phyloP scores from a whole-genome alignment of 37 sponge, comb jelly and placozoan species.

The Hexactinellida sp. region DNA sequence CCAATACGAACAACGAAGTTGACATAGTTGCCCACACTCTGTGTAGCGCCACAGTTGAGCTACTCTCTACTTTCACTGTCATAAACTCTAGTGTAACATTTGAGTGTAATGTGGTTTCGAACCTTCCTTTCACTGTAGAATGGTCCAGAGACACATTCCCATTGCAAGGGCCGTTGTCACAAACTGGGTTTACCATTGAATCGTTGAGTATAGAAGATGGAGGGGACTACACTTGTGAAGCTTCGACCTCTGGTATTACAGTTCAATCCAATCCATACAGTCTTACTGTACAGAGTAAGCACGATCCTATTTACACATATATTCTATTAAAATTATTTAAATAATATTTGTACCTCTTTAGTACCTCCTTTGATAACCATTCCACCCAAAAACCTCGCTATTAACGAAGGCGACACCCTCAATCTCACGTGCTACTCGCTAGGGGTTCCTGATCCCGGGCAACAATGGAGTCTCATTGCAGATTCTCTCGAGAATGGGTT shows the following conservation, averaged over 20 bases:
- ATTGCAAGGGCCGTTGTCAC: neutral
- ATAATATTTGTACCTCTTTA: neutral
- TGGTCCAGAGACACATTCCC: neutral
- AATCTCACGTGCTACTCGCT: neutral
- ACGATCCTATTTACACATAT: too few relatives aligned
- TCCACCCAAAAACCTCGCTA: constrained; percentile 12
- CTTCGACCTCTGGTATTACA: neutral
- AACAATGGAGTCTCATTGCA: neutral
- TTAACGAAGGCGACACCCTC: neutral
- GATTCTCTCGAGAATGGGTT: neutral
- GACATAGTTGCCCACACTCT: neutral
- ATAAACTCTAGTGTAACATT: neutral
- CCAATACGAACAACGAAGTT: neutral
- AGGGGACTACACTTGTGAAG: neutral
- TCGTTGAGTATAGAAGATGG: neutral
- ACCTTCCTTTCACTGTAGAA: neutral
- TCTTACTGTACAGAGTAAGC: neutral
- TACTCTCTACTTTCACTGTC: neutral
- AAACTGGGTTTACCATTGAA: neutral
- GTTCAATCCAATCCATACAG: neutral
- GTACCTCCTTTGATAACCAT: constrained; percentile 16
- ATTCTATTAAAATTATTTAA: too few relatives aligned
- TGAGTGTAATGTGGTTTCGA: neutral
- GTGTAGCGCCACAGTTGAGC: neutral
- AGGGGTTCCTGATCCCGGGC: neutral